phyloP scores from a whole-genome alignment of 2,113 vertebrate species.

The Halichoeres trimaculatus region DNA sequence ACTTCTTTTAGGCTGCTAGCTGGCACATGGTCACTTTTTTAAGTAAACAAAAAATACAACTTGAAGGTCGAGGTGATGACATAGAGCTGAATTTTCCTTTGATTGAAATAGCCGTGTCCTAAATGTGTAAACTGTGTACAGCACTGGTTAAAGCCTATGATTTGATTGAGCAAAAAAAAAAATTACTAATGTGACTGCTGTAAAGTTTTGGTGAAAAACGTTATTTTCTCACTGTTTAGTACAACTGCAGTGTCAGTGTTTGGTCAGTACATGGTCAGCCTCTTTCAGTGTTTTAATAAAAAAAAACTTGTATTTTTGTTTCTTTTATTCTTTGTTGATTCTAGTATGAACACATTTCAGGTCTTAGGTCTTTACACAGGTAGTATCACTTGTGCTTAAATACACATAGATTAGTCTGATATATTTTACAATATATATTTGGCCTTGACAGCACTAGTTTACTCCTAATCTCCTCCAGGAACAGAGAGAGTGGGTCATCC shows the following conservation, averaged over 20 bases:
- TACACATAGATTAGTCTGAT: too few species aligned
- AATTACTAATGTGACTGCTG: not conserved
- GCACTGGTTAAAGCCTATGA: conserved; percentile 3
- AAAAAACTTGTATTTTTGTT: conserved; percentile 39
- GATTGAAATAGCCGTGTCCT: conserved; percentile 25
- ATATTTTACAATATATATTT: too few species aligned
- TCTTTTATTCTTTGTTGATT: not conserved
- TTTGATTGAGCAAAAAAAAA: conserved; percentile 9
- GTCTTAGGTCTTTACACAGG: too few species aligned
- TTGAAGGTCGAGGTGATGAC: conserved; percentile 9
- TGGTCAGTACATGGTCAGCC: conserved; percentile 14
- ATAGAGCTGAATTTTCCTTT: conserved; percentile 10
- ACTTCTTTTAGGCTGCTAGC: conserved; percentile 13
- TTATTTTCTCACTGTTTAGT: conserved; percentile 19
- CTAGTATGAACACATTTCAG: not conserved
- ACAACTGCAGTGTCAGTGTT: conserved; percentile 29
- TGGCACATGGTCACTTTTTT: conserved; percentile 58
- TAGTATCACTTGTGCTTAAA: too few species aligned
- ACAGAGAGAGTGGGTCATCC: too few species aligned
- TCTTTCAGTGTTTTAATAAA: conserved; percentile 70
- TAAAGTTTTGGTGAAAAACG: conserved; percentile 14
- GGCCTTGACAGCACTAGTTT: too few species aligned
- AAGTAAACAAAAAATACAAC: not conserved
- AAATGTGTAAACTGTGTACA: conserved; percentile 25
- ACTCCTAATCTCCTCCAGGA: too few species aligned